Evolutionary conservation across 2,888 invertebrate species (phyloP).

Genomic region (Micoletzkya japonica): DNA sequence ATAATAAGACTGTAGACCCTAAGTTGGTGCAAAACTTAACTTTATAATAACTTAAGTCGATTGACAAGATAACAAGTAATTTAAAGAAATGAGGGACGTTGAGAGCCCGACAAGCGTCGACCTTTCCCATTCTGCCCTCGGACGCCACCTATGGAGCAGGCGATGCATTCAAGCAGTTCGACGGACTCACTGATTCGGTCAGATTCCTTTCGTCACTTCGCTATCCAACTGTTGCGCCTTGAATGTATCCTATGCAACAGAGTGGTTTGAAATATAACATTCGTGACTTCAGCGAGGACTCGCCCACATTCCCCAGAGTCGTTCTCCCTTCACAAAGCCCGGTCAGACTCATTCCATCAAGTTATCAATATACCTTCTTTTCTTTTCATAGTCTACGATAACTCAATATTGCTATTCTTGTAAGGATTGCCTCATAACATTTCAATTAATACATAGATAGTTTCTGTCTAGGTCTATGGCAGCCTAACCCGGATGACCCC

Average conservation of each 20-base stretch:
- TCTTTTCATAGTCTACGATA: no score
- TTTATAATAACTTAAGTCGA: no score
- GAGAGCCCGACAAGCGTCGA: constrained; percentile 25
- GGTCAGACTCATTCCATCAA: constrained; percentile 19
- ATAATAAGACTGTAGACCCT: not conserved
- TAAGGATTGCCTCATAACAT: no score
- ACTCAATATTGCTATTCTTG: no score
- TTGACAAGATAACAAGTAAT: no score
- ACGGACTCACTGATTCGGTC: constrained; percentile 41
- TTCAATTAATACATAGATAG: not conserved
- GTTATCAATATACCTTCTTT: no score
- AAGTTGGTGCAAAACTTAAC: not conserved
- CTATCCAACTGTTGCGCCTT: not conserved
- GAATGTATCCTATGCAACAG: not conserved
- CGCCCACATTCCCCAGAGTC: constrained; percentile 40
- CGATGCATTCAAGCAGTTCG: constrained; percentile 40
- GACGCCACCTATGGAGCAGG: constrained; percentile 34
- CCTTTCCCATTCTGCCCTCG: constrained; percentile 44
- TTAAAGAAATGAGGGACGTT: not conserved
- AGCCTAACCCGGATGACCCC: constrained; percentile 53
- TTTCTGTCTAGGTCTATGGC: constrained; percentile 44
- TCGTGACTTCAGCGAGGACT: constrained; percentile 19
- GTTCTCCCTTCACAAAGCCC: constrained; percentile 50
- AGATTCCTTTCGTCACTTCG: not conserved
- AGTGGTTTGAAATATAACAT: not conserved